Percentiles rank a stretch among this genome's conserved stretches.
phyloP scores from a whole-genome alignment of 2,797 vertebrate species.

The Falco peregrinus region DNA sequence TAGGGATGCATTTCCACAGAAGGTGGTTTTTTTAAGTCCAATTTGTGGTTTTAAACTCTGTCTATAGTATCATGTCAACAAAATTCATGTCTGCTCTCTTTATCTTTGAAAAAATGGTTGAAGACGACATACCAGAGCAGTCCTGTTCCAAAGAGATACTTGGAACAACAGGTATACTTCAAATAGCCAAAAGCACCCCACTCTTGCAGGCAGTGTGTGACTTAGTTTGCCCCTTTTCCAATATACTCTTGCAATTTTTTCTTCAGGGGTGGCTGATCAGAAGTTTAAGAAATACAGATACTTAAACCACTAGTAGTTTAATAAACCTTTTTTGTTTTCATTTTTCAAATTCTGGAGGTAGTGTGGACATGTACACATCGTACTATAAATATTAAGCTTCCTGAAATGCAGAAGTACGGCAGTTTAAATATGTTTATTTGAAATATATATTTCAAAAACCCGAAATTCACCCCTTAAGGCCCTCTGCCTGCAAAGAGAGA shows the following conservation, averaged over 20 bases:
- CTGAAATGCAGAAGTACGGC: not conserved
- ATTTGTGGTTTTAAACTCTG: not conserved
- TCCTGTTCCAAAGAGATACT: not conserved
- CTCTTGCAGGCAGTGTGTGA: not conserved
- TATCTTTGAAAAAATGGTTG: not conserved
- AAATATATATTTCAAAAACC: not conserved
- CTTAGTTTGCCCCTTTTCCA: not conserved
- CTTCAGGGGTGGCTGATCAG: not conserved
- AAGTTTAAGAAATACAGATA: not conserved
- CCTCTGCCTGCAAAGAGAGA: not conserved
- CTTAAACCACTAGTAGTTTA: not conserved
- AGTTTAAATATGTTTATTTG: not conserved
- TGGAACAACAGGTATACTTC: not conserved
- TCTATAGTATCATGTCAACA: not conserved
- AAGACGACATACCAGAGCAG: not conserved
- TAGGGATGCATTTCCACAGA: not conserved
- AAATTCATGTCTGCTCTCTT: not conserved
- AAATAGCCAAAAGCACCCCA: not conserved
- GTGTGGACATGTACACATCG: fast-evolving
- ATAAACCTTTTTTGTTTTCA: not conserved
- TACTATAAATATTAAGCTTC: not conserved
- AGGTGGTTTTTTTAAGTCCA: not conserved
- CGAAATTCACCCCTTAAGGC: not conserved
- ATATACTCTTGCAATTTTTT: not conserved
- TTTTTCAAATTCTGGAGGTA: not conserved